Percentiles rank a stretch among this genome's conserved stretches.
These are phyloP conservation scores for Hartigia nigra DNA, from an alignment of 2,888 invertebrate genomes.

Conservation along the genomic window DNA sequence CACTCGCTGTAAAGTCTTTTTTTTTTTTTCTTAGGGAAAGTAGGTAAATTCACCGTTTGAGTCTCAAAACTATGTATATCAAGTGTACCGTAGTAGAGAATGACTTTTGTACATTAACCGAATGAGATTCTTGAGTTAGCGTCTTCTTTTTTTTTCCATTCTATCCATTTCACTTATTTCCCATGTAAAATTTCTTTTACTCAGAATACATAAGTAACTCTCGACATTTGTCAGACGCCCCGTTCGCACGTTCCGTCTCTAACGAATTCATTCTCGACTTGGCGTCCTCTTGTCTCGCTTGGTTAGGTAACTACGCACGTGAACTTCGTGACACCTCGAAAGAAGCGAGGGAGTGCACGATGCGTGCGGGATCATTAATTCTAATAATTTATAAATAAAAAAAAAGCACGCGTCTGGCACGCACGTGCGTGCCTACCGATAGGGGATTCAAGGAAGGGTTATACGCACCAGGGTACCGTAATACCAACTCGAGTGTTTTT, in stretches of 20 bases:
- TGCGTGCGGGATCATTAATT: constrained; percentile 63
- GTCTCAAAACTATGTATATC: neutral
- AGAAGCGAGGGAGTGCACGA: constrained; percentile 36
- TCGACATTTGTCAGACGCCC: neutral
- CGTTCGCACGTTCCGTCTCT: neutral
- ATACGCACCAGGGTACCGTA: constrained; percentile 33
- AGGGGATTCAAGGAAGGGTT: constrained; percentile 35
- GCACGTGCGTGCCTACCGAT: constrained; percentile 51
- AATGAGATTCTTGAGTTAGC: neutral
- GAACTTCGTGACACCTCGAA: constrained; percentile 45
- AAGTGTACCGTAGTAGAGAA: neutral
- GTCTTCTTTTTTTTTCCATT: neutral
- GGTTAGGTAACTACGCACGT: constrained; percentile 12
- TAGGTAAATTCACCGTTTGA: neutral
- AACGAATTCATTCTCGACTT: constrained; percentile 4
- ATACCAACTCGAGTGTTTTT: constrained; percentile 50
- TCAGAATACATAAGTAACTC: neutral
- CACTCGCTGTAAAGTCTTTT: neutral
- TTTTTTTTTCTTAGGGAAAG: neutral
- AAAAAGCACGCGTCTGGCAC: constrained; percentile 61
- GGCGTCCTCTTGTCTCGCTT: constrained; percentile 16
- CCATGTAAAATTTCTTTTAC: neutral
- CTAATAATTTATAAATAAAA: constrained; percentile 59
- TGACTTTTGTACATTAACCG: neutral
- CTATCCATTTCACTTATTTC: neutral